These are phyloP conservation scores for Eristalis arbustorum DNA, from an alignment of 2,888 invertebrate genomes.

Conservation along the genomic window DNA sequence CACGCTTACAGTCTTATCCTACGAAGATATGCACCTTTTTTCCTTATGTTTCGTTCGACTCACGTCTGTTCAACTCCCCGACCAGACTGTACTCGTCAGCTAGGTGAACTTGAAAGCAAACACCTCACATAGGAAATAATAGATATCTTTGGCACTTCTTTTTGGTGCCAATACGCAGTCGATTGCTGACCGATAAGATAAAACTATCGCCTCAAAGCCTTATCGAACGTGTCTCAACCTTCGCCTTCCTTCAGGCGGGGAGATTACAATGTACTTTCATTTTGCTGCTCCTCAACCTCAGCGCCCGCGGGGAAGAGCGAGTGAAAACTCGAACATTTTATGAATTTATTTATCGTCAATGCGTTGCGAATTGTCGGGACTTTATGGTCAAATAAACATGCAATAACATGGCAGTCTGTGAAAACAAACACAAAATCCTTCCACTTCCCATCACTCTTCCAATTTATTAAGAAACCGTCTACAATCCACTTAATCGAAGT, in stretches of 20 bases:
- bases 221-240: neutral
- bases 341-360: no score
- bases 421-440: neutral
- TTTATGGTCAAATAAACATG: neutral
- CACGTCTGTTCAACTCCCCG: neutral
- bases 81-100: neutral
- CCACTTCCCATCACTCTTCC: no score
- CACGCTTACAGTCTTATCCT: no score
- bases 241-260: neutral
- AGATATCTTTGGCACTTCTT: no score
- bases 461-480: neutral
- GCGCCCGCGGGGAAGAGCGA: no score
- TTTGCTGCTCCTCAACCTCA: no score
- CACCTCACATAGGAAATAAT: neutral
- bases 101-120: neutral
- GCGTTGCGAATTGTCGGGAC: no score
- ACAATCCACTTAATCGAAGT: conserved; percentile 72
- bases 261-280: neutral
- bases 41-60: neutral
- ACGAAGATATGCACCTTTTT: neutral
- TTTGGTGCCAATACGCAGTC: conserved; percentile 4
- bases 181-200: conserved; percentile 31
- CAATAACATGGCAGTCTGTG: neutral
- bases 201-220: neutral
- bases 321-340: no score